Base-by-base conservation (phyloP, 2,888 invertebrate genomes). In the Lepidocyrtinus sp. region DNA sequence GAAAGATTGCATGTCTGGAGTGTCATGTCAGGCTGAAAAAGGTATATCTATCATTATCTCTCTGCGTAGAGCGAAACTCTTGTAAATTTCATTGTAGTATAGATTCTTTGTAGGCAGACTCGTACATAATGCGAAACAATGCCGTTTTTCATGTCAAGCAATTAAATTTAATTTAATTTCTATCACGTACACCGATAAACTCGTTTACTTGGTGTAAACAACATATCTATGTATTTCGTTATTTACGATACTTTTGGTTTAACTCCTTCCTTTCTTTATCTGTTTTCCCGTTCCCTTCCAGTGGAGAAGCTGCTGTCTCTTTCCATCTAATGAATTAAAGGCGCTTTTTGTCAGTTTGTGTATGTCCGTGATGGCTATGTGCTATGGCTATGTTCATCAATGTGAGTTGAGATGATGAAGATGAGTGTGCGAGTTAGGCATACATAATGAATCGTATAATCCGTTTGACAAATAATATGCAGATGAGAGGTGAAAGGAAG, bases 401-500 rank as follows among this genome's bases (percentile, higher is more conserved):
- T 21, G 59, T 21, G 59, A 59, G 12, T 59, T 59, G 59, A 21
- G 59, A 59, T 59, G 50, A n/a, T n/a, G n/a, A n/a, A n/a, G n/a
- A n/a, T n/a, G n/a, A 50, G 50, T 50, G 50, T 50, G 59, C 19
- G 59, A n/a, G n/a, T n/a, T n/a, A n/a, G n/a, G 55, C 19, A 59
- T 19, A 59, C 59, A 59, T 59, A 59, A 59, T 59, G 59, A 59
- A 59, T 59, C 59, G 59, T 59, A 59, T 59, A 59, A 59, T 59
- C 59, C 59, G 59, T 59, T 59, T 59, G 59, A 59, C 59, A 59
- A 59, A 59, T 59, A 59, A 59, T 21, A 59, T 59, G 59, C 22
- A 59, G 59, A 59, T 59, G 59, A 59, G 59, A 59, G 59, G 59
- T 59, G 59, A 59, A 59, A 59, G 59, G 59, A 59, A 59, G 59